Percentiles rank a stretch among this genome's conserved stretches.
Evolutionary conservation across 2,888 invertebrate genomes (phyloP).

Genomic region (Itoplectis maculator): DNA sequence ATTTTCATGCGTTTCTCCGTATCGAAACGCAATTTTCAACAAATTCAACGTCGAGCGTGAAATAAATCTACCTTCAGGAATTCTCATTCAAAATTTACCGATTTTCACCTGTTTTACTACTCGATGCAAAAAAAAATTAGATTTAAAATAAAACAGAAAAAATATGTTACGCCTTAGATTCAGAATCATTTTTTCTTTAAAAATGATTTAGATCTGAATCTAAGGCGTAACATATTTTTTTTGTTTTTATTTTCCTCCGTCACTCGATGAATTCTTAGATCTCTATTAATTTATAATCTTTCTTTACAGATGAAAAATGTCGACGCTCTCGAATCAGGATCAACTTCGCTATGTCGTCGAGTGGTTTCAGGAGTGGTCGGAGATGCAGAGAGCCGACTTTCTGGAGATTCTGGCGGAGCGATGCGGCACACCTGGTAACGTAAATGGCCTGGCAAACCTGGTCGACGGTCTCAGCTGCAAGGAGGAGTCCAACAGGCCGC

Average conservation of each 20-base stretch:
- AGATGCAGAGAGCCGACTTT: slow-evolving; percentile 94
- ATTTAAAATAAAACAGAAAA: too few relatives aligned
- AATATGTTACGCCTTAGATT: too few relatives aligned
- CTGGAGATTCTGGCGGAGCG: slow-evolving; percentile 90
- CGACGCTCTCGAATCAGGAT: slow-evolving; percentile 87
- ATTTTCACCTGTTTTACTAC: too few relatives aligned
- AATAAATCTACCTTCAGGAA: neutral
- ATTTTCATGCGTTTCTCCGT: neutral
- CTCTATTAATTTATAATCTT: too few relatives aligned
- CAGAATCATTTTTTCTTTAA: too few relatives aligned
- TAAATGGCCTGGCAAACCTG: slow-evolving; percentile 90
- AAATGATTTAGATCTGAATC: too few relatives aligned
- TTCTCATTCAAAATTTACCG: too few relatives aligned
- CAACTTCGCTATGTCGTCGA: slow-evolving; percentile 93
- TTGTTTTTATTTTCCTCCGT: too few relatives aligned
- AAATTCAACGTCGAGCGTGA: neutral
- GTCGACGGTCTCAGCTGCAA: slow-evolving; percentile 89
- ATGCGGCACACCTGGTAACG: slow-evolving; percentile 87
- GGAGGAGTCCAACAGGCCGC: slow-evolving; percentile 88
- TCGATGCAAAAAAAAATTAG: too few relatives aligned
- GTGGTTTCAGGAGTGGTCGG: slow-evolving; percentile 96
- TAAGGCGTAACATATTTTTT: too few relatives aligned
- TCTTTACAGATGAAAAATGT: slow-evolving; percentile 79
- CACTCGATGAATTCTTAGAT: too few relatives aligned
- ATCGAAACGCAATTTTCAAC: neutral